A percentile compares a stretch with the other conserved stretches of the same genome.
Conservation (phyloP, 2,888 invertebrate species). For the Lasioglossum figueresi region DNA sequence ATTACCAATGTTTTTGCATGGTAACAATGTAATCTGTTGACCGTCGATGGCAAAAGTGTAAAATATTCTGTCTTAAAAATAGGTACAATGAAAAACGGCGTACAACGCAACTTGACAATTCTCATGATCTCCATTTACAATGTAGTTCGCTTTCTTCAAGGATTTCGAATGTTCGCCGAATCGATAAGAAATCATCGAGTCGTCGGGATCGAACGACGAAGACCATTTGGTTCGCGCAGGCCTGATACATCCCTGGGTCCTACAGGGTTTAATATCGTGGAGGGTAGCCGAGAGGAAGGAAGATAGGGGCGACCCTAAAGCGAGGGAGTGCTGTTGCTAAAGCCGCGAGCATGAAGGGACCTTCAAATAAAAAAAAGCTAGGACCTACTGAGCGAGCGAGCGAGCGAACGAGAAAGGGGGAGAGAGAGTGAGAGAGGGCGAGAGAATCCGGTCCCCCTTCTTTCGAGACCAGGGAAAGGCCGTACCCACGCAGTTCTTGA, state of each 20-base stretch:
- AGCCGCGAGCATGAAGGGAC: conserved; percentile 74
- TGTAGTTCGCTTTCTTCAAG: neutral
- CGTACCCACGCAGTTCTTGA: conserved; percentile 75
- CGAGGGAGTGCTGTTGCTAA: conserved; percentile 74
- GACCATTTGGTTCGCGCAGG: neutral
- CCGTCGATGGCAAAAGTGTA: neutral
- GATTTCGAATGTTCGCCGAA: neutral
- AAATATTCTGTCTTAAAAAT: neutral
- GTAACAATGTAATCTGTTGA: neutral
- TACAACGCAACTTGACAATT: neutral
- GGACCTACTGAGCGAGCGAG: conserved; percentile 58
- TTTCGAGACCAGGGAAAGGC: conserved; percentile 69
- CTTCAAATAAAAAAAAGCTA: conserved; percentile 74
- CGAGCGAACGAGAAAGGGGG: conserved; percentile 19
- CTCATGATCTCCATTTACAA: neutral
- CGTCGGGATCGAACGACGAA: neutral
- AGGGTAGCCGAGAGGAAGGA: conserved; percentile 71
- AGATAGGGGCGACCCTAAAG: conserved; percentile 75
- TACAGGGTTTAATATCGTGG: conserved; percentile 73
- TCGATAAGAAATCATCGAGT: neutral
- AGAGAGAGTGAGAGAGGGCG: conserved; percentile 10
- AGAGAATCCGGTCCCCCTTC: conserved; percentile 58
- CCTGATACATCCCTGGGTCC: conserved; percentile 72
- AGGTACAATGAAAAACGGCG: neutral
- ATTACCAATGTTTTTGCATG: neutral